phyloP scores from a whole-genome alignment of 1,140 invertebrate species.

The Oppia nitens region DNA sequence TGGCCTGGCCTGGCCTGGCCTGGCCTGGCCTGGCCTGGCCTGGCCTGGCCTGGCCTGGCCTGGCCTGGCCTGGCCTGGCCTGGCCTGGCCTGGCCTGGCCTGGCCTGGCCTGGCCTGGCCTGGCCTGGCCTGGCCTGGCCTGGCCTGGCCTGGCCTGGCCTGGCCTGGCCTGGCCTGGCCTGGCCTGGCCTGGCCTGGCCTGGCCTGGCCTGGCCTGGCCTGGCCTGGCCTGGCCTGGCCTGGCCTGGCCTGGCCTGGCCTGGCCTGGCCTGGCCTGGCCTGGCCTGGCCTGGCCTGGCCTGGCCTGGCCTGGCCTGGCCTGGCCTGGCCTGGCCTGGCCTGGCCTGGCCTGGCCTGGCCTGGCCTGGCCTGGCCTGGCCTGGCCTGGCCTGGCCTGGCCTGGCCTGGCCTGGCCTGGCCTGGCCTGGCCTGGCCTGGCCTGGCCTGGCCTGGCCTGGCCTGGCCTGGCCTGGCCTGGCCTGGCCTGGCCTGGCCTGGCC shows the following conservation, averaged over 20 bases:
- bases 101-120: conserved; percentile 17
- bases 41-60: conserved; percentile 19
- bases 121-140: conserved; percentile 20
- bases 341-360: conserved; percentile 22
- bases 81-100: conserved; percentile 19
- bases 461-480: conserved; percentile 22
- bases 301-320: conserved; percentile 23
- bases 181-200: conserved; percentile 20
- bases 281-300: conserved; percentile 21
- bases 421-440: conserved; percentile 21
- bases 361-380: conserved; percentile 20
- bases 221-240: conserved; percentile 20
- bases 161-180: conserved; percentile 20
- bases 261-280: conserved; percentile 22
- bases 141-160: conserved; percentile 18
- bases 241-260: conserved; percentile 22
- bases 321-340: conserved; percentile 23
- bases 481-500: conserved; percentile 21
- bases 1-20: conserved; percentile 23
- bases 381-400: conserved; percentile 22
- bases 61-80: conserved; percentile 19
- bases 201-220: conserved; percentile 20
- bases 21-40: conserved; percentile 23
- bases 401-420: conserved; percentile 23
- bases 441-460: conserved; percentile 23